Evolutionary conservation across 2,113 vertebrate species (phyloP).

Genomic region (Miniopterus natalensis): DNA sequence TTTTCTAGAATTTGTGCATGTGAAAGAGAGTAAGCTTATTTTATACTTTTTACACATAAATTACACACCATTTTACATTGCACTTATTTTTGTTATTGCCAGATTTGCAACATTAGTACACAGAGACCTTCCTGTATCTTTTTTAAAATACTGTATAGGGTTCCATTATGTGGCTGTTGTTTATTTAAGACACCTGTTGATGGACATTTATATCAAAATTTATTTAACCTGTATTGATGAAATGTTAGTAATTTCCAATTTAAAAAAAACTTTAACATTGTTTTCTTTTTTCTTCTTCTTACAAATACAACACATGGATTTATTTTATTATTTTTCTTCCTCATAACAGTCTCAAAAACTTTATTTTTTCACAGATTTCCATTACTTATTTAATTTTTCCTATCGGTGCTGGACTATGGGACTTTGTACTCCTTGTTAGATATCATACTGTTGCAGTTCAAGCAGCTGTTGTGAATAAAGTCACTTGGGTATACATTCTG

Average conservation of each 20-base stretch:
- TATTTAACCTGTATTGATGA: not conserved
- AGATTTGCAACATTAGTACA: not conserved
- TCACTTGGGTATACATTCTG: not conserved
- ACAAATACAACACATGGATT: not conserved
- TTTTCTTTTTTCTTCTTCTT: not conserved
- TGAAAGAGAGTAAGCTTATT: not conserved
- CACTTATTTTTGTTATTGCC: conserved; percentile 6
- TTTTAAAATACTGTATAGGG: not conserved
- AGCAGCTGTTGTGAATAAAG: not conserved
- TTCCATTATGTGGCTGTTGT: not conserved
- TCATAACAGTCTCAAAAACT: not conserved
- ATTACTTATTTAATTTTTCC: not conserved
- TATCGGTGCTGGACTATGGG: not conserved
- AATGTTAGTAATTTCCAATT: conserved; percentile 26
- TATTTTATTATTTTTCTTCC: not conserved
- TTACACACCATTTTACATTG: not conserved
- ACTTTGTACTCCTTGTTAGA: not conserved
- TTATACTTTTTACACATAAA: conserved; percentile 13
- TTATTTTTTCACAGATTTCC: not conserved
- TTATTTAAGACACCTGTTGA: not conserved
- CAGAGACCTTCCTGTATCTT: not conserved
- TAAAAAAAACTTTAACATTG: not conserved
- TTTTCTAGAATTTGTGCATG: not conserved
- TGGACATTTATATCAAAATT: conserved; percentile 1
- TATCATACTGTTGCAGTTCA: not conserved